Base-by-base conservation (phyloP, 2,888 invertebrate genomes). In the Tetramorium bicarinatum region DNA sequence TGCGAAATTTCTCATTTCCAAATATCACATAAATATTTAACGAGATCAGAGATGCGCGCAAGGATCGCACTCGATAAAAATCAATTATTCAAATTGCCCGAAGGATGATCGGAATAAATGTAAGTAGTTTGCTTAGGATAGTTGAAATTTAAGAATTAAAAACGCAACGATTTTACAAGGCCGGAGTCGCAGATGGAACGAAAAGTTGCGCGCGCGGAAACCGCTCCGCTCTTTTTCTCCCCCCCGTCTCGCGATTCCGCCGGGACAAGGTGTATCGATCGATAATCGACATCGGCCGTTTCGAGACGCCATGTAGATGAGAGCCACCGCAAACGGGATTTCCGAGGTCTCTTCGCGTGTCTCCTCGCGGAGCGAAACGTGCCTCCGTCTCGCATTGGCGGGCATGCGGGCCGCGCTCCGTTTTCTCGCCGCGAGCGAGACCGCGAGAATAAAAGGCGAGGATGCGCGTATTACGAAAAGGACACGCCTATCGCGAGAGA, bases 341-440 rank as follows among this genome's bases (percentile, higher is more conserved):
- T 85, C 64, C 81, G 69, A 83, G 76, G 79, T 85, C 66, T 71
- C 38, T 18, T 83, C 41, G 86, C 86, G 87, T 88, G 82, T 52
- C 79, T 54, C n/a, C 18, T 15, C 49, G 47, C 62, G 79, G 66
- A 83, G 85, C 85, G 87, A 85, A 89, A 87, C 85, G 89, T 87
- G 76, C 83, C 88, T 84, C 82, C 91, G 92, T 91, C 85, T 91
- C 91, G 92, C 92, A 91, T 92, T 92, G 89, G 83, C 92, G 92
- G 89, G 81, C 89, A 92, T 91, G 91, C 89, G 87, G 92, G 92
- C 87, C 92, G 85, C 86, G 91, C 82, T 85, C 85, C 85, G 89
- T 89, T 88, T 88, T 90, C 90, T 90, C 87, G 90, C 69, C 11
- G 49, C n/a, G 44, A 81, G 29, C 52, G 67, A 77, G 52, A 67